Conservation (phyloP, 2,797 vertebrate species). For the Choloepus didactylus region DNA sequence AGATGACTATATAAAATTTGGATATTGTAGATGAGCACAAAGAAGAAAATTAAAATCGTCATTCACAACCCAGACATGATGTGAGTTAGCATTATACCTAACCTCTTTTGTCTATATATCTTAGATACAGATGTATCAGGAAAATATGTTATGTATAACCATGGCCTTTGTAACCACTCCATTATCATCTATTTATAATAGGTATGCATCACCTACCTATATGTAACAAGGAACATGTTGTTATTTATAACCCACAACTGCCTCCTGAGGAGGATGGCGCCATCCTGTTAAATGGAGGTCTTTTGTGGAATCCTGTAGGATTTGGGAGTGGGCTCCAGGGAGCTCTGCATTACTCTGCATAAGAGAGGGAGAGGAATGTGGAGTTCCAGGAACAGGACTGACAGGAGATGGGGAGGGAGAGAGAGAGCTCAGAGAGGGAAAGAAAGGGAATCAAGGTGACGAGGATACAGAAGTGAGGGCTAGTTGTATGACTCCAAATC, state of each 20-base stretch:
- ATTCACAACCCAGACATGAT: conserved; percentile 38
- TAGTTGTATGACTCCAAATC: too few species aligned
- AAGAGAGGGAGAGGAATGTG: background rate
- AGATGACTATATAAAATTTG: background rate
- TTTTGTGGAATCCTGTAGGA: background rate
- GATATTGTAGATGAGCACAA: background rate
- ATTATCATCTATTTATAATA: conserved; percentile 31
- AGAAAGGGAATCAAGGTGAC: background rate
- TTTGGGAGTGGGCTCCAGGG: background rate
- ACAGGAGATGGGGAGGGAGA: background rate
- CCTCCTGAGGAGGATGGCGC: background rate
- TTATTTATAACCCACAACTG: background rate
- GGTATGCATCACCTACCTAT: background rate
- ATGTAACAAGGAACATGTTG: background rate
- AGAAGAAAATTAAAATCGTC: conserved; percentile 1
- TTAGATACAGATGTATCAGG: conserved; percentile 19
- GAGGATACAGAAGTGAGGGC: background rate
- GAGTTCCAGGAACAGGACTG: background rate
- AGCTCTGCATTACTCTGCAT: background rate
- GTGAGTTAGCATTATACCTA: conserved; percentile 21
- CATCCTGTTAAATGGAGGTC: background rate
- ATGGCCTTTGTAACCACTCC: background rate
- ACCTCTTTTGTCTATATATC: background rate
- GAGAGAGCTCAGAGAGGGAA: background rate
- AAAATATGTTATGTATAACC: conserved; percentile 52